A percentile compares a stretch with the other conserved stretches of the same genome.
Conservation (phyloP, 2,888 invertebrate species). For the Tineola bisselliella region DNA sequence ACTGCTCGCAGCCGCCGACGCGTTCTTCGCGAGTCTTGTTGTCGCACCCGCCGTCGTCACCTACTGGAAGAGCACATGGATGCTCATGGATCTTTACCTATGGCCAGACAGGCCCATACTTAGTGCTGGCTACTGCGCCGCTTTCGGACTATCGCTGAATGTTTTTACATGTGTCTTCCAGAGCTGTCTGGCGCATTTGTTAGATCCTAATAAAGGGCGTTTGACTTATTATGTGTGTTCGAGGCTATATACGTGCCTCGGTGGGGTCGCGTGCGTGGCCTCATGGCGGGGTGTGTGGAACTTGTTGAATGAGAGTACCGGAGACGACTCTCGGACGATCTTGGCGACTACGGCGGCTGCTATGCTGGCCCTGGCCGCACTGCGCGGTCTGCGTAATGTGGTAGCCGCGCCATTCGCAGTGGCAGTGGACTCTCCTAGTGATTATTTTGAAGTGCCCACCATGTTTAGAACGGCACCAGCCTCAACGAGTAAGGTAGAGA, state of each 20-base stretch:
- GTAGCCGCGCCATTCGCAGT: constrained; percentile 85
- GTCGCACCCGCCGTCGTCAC: constrained; percentile 84
- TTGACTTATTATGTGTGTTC: constrained; percentile 76
- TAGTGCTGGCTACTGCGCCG: constrained; percentile 75
- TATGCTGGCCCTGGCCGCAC: constrained; percentile 72
- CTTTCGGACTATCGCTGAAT: constrained; percentile 76
- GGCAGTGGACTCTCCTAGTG: constrained; percentile 76
- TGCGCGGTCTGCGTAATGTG: constrained; percentile 80
- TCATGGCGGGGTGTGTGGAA: constrained; percentile 90
- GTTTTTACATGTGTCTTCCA: constrained; percentile 76
- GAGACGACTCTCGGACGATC: constrained; percentile 66
- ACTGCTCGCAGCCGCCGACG: constrained; percentile 76
- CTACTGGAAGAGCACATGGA: constrained; percentile 90
- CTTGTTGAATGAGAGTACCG: constrained; percentile 77
- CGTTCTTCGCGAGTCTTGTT: constrained; percentile 74
- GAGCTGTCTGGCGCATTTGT: constrained; percentile 52
- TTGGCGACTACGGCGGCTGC: constrained; percentile 73
- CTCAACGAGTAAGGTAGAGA: neutral
- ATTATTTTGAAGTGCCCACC: constrained; percentile 86
- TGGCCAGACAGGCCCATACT: constrained; percentile 68
- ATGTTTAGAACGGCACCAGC: constrained; percentile 77
- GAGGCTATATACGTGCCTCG: constrained; percentile 77
- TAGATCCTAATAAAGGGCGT: constrained; percentile 75
- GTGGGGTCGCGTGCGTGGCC: constrained; percentile 84
- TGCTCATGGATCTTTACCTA: constrained; percentile 77